phyloP scores from a whole-genome alignment of 2,888 invertebrate species.

The Philaethria dido region DNA sequence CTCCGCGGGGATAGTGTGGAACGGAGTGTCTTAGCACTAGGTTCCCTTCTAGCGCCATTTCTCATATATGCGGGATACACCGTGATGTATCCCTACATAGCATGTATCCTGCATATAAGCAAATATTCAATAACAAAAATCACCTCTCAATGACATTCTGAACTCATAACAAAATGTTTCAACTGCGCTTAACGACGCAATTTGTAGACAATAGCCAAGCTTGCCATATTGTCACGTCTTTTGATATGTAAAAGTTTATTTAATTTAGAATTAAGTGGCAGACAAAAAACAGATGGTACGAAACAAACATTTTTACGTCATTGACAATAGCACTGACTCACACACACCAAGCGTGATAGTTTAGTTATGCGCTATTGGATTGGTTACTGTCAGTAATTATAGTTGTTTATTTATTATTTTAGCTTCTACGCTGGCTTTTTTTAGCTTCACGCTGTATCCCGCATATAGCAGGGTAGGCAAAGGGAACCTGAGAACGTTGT shows the following conservation, averaged over 20 bases:
- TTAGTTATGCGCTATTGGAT: not conserved
- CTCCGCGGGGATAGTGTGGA: too few relatives aligned
- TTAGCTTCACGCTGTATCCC: too few relatives aligned
- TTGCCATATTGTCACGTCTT: not conserved
- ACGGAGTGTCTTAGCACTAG: too few relatives aligned
- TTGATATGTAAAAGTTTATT: conserved; percentile 12
- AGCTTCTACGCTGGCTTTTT: too few relatives aligned
- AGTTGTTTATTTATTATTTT: not conserved
- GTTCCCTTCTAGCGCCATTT: too few relatives aligned
- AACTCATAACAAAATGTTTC: not conserved
- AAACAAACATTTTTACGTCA: conserved; percentile 18
- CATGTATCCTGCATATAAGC: too few relatives aligned
- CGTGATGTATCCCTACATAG: too few relatives aligned
- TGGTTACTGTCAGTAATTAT: not conserved
- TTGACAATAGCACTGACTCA: conserved; percentile 6
- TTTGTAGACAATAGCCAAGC: not conserved
- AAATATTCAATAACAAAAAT: too few relatives aligned
- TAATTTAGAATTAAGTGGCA: not conserved
- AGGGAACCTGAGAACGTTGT: too few relatives aligned
- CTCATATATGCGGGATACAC: too few relatives aligned
- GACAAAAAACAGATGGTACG: conserved; percentile 13
- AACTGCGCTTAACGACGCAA: not conserved
- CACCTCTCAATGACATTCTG: not conserved
- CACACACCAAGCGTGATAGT: not conserved
- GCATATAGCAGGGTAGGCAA: too few relatives aligned